Conservation (phyloP, 2,797 vertebrate species). For the Rousettus madagascariensis region DNA sequence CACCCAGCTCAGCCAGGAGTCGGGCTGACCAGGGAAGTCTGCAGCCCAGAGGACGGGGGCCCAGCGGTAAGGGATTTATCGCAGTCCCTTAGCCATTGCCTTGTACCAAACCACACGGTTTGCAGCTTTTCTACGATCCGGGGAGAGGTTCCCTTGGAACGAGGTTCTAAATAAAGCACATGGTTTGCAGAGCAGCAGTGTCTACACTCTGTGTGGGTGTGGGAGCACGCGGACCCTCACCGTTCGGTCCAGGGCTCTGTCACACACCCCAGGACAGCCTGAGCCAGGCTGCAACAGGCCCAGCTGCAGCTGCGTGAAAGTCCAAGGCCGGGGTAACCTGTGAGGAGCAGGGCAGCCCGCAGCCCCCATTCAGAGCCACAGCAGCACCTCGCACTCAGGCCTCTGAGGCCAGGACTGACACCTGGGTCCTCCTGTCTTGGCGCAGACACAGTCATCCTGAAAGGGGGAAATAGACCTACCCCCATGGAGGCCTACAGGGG, state of each 20-base stretch:
- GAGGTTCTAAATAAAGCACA: constrained; percentile 84
- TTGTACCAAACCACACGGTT: constrained; percentile 64
- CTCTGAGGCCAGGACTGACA: not conserved
- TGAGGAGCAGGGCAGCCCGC: not conserved
- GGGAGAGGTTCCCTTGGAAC: not conserved
- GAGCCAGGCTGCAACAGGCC: not conserved
- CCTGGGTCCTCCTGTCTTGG: not conserved
- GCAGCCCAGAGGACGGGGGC: not conserved
- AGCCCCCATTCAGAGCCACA: rapidly evolving
- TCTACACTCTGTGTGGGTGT: not conserved
- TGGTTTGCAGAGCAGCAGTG: constrained; percentile 65
- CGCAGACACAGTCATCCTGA: not conserved
- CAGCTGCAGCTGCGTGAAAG: rapidly evolving
- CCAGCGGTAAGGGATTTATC: not conserved
- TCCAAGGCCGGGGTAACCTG: not conserved
- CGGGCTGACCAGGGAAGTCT: constrained; percentile 12
- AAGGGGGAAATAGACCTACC: not conserved
- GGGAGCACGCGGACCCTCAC: not conserved
- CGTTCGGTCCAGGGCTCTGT: not conserved
- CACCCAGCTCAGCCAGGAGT: not conserved
- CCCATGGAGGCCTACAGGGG: not conserved
- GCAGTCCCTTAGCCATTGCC: constrained; percentile 53
- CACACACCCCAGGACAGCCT: not conserved
- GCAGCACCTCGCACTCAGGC: not conserved
- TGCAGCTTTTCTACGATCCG: constrained; percentile 68